A percentile compares a stretch with the other conserved stretches of the same genome.
These are phyloP conservation scores for Brevimyrus niger DNA, from an alignment of 2,113 vertebrate species.

Conservation along the genomic window DNA sequence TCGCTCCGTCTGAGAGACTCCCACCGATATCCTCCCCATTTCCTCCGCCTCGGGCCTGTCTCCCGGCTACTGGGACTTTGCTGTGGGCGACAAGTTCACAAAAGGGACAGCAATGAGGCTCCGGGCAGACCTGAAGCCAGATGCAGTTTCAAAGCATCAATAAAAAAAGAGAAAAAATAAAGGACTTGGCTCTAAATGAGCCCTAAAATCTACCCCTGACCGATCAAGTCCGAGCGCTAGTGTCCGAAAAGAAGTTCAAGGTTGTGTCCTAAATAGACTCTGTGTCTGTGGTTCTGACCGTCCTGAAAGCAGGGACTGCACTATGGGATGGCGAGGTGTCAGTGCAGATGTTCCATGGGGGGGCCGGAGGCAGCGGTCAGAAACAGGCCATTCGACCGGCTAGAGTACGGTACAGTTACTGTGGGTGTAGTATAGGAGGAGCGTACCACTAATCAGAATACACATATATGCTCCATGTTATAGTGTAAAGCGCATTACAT, in stretches of 20 bases:
- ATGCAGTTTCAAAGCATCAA: not conserved
- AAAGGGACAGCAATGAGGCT: not conserved
- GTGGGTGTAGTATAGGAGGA: not conserved
- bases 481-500: not conserved
- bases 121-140: not conserved
- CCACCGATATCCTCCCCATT: slow-evolving; percentile 77
- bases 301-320: not conserved
- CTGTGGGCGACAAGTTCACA: slow-evolving; percentile 50
- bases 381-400: not conserved
- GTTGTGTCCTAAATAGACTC: not conserved
- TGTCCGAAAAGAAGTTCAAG: not conserved
- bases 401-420: not conserved
- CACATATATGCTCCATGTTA: not conserved
- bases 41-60: slow-evolving; percentile 62
- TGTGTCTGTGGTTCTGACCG: not conserved
- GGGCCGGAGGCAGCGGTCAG: not conserved
- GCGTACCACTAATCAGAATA: not conserved
- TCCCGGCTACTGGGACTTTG: slow-evolving; percentile 74
- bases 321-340: not conserved
- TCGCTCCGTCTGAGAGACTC: slow-evolving; percentile 78
- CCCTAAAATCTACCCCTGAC: not conserved
- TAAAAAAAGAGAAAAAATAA: not conserved
- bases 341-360: not conserved
- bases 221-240: not conserved
- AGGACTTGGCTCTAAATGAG: not conserved